A percentile compares a stretch with the other conserved stretches of the same genome.
phyloP scores from a whole-genome alignment of 2,797 vertebrate genomes.

The Ataeniobius toweri region DNA sequence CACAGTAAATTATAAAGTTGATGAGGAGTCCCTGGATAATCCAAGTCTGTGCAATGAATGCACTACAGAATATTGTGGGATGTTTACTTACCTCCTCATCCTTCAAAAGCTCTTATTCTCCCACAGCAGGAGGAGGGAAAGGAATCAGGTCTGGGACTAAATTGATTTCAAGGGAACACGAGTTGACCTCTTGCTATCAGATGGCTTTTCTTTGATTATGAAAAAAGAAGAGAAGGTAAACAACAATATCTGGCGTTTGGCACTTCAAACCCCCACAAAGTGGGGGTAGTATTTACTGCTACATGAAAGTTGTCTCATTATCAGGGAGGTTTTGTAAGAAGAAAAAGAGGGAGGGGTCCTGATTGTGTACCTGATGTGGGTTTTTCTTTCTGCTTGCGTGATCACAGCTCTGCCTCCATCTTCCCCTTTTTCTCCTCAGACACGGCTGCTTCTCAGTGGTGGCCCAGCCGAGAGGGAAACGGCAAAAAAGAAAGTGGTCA shows the following conservation, averaged over 20 bases:
- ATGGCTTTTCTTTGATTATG: slow-evolving; percentile 60
- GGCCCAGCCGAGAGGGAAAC: slow-evolving; percentile 35
- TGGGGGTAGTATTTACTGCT: slow-evolving; percentile 70
- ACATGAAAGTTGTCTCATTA: slow-evolving; percentile 77
- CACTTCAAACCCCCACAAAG: slow-evolving; percentile 72
- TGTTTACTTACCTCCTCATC: slow-evolving; percentile 36
- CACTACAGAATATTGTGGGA: slow-evolving; percentile 45
- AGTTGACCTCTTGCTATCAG: slow-evolving; percentile 66
- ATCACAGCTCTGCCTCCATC: slow-evolving; percentile 67
- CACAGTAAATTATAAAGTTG: slow-evolving; percentile 62
- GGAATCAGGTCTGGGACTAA: slow-evolving; percentile 51
- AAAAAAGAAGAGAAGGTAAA: slow-evolving; percentile 62
- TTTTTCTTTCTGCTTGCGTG: slow-evolving; percentile 69
- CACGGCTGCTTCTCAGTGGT: slow-evolving; percentile 41
- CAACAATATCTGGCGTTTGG: slow-evolving; percentile 68
- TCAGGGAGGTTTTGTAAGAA: slow-evolving; percentile 72
- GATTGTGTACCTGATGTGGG: slow-evolving; percentile 77
- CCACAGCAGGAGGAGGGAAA: slow-evolving; percentile 39
- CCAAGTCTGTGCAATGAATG: slow-evolving; percentile 49
- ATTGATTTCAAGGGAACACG: slow-evolving; percentile 65
- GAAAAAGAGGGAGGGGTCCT: slow-evolving; percentile 64
- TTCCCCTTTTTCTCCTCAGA: slow-evolving; percentile 40
- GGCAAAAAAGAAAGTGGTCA: slow-evolving; percentile 26
- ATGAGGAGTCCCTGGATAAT: slow-evolving; percentile 66
- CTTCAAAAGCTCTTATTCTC: slow-evolving; percentile 47